Conservation (phyloP, 2,113 vertebrate genomes). For the Rhagologus leucostigma region DNA sequence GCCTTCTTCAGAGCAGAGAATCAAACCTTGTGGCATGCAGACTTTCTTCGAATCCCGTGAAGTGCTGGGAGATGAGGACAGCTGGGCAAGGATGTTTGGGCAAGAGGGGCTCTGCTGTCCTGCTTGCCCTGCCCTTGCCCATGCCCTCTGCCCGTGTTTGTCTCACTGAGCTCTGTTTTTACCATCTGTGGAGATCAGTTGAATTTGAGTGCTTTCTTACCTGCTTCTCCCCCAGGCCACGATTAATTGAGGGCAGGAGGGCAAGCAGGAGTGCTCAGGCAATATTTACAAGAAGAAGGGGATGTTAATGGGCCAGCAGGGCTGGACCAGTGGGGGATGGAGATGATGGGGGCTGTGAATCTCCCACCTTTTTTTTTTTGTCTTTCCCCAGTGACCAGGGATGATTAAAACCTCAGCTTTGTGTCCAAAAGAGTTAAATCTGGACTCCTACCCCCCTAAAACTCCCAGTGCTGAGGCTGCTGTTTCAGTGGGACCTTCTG, state of each 20-base stretch:
- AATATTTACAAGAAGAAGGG: conserved; percentile 9
- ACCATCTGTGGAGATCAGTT: neutral
- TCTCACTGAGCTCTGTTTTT: neutral
- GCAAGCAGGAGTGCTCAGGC: conserved; percentile 18
- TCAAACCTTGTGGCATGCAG: neutral
- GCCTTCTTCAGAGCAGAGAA: neutral
- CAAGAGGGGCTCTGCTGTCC: neutral
- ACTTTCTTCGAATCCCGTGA: neutral
- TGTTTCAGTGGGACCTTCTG: neutral
- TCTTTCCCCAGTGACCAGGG: neutral
- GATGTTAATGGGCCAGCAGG: neutral
- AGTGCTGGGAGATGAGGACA: neutral
- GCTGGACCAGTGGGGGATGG: neutral
- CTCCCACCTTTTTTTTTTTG: fast-evolving
- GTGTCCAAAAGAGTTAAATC: neutral
- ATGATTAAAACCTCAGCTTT: neutral
- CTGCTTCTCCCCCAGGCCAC: conserved; percentile 44
- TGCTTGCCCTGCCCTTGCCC: neutral
- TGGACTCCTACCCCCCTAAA: neutral
- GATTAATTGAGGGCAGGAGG: conserved; percentile 67
- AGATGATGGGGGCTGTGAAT: neutral
- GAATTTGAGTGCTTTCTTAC: conserved; percentile 18
- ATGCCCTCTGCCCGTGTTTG: fast-evolving
- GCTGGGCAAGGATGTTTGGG: neutral
- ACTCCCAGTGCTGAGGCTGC: neutral